These are phyloP conservation scores for Phortica variegata DNA, from an alignment of 1,140 invertebrate genomes.

Conservation along the genomic window DNA sequence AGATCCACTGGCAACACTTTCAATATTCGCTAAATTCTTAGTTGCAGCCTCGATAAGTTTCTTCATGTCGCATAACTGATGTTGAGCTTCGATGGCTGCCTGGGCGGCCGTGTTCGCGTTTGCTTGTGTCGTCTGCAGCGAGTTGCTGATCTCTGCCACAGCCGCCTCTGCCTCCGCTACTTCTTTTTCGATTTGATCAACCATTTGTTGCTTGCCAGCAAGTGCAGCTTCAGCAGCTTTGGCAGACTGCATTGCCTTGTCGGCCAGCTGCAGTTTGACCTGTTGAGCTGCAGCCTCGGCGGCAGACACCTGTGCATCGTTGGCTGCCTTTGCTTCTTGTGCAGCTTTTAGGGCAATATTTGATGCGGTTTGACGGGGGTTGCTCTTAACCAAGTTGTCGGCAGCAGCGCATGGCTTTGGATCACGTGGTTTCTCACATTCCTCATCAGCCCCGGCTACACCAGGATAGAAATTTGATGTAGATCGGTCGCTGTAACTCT, in stretches of 20 bases:
- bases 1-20: slow-evolving; percentile 61
- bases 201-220: slow-evolving; percentile 62
- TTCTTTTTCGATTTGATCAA: slow-evolving; percentile 61
- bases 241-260: slow-evolving; percentile 66
- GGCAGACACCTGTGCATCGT: slow-evolving; percentile 65
- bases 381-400: neutral
- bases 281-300: slow-evolving; percentile 65
- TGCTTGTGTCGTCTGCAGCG: slow-evolving; percentile 61
- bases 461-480: too few species aligned
- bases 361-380: slow-evolving; percentile 46
- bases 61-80: slow-evolving; percentile 55
- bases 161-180: slow-evolving; percentile 64
- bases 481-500: too few species aligned
- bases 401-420: too few species aligned
- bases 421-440: too few species aligned
- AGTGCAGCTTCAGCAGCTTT: slow-evolving; percentile 65
- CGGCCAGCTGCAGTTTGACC: slow-evolving; percentile 66
- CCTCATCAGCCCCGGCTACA: too few species aligned
- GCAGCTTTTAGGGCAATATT: slow-evolving; percentile 66
- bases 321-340: slow-evolving; percentile 63
- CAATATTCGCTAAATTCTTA: slow-evolving; percentile 62
- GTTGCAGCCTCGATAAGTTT: slow-evolving; percentile 59
- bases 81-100: slow-evolving; percentile 61
- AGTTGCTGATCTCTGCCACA: slow-evolving; percentile 62
- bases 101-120: slow-evolving; percentile 62